phyloP scores from a whole-genome alignment of 2,797 vertebrate genomes.

The Yasuhikotakia modesta region DNA sequence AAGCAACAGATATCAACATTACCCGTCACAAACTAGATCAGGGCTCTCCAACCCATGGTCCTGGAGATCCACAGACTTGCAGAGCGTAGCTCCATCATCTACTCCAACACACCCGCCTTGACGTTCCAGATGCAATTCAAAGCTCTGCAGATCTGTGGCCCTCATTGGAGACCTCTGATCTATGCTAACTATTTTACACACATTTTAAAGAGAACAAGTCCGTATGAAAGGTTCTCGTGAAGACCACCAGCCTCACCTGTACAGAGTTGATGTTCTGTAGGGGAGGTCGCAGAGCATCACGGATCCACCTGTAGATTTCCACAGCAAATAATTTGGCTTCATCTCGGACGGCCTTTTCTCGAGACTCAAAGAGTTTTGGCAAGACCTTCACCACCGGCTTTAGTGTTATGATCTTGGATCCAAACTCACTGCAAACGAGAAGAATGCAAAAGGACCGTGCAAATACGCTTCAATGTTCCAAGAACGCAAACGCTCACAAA shows the following conservation, averaged over 20 bases:
- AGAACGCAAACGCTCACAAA: neutral
- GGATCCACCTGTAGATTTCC: slow-evolving; percentile 96
- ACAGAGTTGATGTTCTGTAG: slow-evolving; percentile 94
- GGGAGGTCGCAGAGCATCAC: slow-evolving; percentile 89
- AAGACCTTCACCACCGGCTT: slow-evolving; percentile 96
- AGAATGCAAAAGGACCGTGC: slow-evolving; percentile 48
- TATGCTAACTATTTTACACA: neutral
- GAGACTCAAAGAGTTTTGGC: slow-evolving; percentile 96
- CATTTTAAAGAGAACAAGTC: neutral
- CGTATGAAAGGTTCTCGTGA: neutral
- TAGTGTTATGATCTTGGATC: slow-evolving; percentile 92
- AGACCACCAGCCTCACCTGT: slow-evolving; percentile 77
- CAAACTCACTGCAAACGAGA: slow-evolving; percentile 87
- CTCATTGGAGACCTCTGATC: too few species aligned
- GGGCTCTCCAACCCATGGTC: too few species aligned
- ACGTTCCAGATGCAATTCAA: too few species aligned
- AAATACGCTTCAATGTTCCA: neutral
- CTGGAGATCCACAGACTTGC: too few species aligned
- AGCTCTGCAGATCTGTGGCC: too few species aligned
- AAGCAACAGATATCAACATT: neutral
- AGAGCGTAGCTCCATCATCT: too few species aligned
- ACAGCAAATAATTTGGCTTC: slow-evolving; percentile 93
- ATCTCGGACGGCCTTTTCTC: slow-evolving; percentile 95
- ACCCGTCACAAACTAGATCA: too few species aligned
- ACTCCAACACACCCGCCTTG: too few species aligned